Evolutionary conservation across 1,140 invertebrate species (phyloP).

Genomic region (Aphelinus atriplicis): DNA sequence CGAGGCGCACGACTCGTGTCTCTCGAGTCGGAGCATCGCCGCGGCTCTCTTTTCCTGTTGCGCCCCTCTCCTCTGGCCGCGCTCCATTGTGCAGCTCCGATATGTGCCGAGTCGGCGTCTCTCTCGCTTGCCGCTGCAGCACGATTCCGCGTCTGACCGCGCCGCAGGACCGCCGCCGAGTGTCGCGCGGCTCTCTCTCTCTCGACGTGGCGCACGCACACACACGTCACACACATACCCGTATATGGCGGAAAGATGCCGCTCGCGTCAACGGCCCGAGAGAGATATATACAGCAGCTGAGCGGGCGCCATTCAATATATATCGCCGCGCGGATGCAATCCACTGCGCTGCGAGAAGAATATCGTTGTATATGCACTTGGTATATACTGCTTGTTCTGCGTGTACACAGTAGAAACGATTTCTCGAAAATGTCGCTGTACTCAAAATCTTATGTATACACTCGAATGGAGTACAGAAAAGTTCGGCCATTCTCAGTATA

Average conservation of each 20-base stretch:
- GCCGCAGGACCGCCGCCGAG: constrained; percentile 11
- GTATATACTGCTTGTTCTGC: too few relatives aligned
- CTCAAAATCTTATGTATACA: too few relatives aligned
- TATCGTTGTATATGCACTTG: too few relatives aligned
- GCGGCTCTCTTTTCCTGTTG: not conserved
- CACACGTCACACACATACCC: too few relatives aligned
- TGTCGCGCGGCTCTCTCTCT: not conserved
- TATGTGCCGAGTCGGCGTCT: not conserved
- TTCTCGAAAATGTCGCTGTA: too few relatives aligned
- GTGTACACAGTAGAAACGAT: too few relatives aligned
- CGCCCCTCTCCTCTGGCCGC: not conserved
- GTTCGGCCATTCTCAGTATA: too few relatives aligned
- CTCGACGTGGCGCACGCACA: constrained; percentile 3
- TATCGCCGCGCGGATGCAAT: too few relatives aligned
- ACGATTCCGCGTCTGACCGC: not conserved
- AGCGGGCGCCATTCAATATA: not conserved
- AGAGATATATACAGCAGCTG: constrained; percentile 12
- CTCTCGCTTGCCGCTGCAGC: too few relatives aligned
- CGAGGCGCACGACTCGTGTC: too few relatives aligned
- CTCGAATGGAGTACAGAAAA: too few relatives aligned
- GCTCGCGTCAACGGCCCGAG: not conserved
- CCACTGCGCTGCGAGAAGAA: too few relatives aligned
- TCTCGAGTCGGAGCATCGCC: not conserved
- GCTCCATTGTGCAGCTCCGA: not conserved
- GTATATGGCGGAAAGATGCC: not conserved